These are phyloP conservation scores for Sigmodon hispidus DNA, from an alignment of 2,113 vertebrate genomes.

Conservation along the genomic window DNA sequence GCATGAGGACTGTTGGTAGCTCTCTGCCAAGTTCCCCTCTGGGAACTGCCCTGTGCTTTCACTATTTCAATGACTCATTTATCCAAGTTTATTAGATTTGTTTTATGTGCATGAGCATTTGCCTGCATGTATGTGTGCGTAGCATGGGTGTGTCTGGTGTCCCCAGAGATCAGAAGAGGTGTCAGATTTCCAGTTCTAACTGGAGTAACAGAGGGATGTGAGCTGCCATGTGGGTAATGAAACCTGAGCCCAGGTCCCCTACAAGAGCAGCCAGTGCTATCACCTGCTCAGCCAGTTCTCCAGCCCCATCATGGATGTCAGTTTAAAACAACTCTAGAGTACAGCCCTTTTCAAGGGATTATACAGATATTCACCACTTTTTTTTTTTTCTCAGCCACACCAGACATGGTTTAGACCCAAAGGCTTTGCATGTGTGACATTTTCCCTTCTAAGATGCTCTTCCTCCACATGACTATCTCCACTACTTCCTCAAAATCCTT, in stretches of 20 bases:
- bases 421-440: not conserved
- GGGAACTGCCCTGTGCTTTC: not conserved
- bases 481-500: not conserved
- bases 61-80: not conserved
- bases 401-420: not conserved
- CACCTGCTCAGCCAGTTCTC: not conserved
- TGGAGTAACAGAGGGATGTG: not conserved
- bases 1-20: too few relatives aligned
- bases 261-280: not conserved
- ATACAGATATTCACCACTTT: not conserved
- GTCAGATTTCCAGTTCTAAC: not conserved
- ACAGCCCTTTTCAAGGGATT: not conserved
- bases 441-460: not conserved
- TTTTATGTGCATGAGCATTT: not conserved
- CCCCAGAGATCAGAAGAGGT: not conserved
- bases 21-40: not conserved
- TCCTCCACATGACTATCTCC: rapidly evolving
- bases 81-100: not conserved
- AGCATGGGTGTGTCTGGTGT: not conserved
- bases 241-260: not conserved
- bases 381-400: not conserved
- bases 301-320: not conserved
- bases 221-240: not conserved
- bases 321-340: not conserved
- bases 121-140: not conserved